Conservation (phyloP, 1,140 invertebrate species). For the Dendroctonus valens region DNA sequence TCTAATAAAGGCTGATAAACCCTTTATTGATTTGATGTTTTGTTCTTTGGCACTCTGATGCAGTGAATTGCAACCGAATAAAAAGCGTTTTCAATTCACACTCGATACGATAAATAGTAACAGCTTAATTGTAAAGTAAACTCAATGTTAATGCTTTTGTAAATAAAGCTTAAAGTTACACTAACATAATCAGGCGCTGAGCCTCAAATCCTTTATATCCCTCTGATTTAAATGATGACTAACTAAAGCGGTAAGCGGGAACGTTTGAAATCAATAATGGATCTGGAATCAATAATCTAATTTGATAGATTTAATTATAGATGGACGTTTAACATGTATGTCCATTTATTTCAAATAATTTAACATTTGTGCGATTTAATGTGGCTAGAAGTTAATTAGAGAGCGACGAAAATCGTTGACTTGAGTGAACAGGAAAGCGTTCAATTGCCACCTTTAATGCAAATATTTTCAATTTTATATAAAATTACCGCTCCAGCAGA, state of each 20-base stretch:
- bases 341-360: no score
- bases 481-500: no score
- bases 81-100: background rate
- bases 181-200: conserved; percentile 24
- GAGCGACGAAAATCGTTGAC: no score
- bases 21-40: no score
- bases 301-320: no score
- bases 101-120: background rate
- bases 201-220: conserved; percentile 29
- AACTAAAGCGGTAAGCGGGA: conserved; percentile 10
- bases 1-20: no score
- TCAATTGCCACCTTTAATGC: no score
- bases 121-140: background rate
- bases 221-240: conserved; percentile 16
- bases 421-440: no score
- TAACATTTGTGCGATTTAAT: no score
- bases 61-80: background rate
- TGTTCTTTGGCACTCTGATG: background rate
- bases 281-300: conserved; percentile 1
- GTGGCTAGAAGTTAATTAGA: no score
- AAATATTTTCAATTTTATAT: no score
- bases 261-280: conserved; percentile 2
- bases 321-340: no score
- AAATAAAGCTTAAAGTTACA: conserved; percentile 24
- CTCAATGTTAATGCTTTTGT: conserved; percentile 16